phyloP scores from a whole-genome alignment of 2,797 vertebrate genomes.

The Hippoglossus hippoglossus region DNA sequence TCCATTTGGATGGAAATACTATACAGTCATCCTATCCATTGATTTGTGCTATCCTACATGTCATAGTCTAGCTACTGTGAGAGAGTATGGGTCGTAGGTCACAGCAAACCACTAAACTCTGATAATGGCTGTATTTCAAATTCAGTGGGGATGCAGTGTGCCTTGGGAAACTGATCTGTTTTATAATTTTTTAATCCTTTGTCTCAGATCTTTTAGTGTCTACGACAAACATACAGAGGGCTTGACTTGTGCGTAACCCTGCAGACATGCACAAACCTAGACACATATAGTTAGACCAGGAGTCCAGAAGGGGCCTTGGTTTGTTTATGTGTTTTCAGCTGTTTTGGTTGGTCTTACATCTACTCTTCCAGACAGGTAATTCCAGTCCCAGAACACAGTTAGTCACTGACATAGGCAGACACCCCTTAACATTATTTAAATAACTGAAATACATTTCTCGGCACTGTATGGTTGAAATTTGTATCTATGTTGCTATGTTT shows the following conservation, averaged over 20 bases:
- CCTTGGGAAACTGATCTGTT: background rate
- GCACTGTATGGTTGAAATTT: too few relatives aligned
- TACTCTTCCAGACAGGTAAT: slow-evolving; percentile 77
- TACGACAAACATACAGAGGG: background rate
- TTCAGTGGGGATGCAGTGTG: background rate
- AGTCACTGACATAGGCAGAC: slow-evolving; percentile 4
- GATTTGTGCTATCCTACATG: slow-evolving; percentile 50
- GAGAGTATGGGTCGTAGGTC: slow-evolving; percentile 42
- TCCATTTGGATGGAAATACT: slow-evolving; percentile 63
- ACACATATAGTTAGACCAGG: background rate
- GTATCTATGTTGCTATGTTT: background rate
- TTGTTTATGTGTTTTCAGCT: slow-evolving; percentile 43
- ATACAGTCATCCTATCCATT: slow-evolving; percentile 59
- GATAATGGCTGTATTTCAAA: background rate
- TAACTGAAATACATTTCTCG: background rate
- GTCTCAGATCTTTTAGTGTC: background rate
- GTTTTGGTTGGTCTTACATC: slow-evolving; percentile 40
- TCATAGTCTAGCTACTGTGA: slow-evolving; percentile 37
- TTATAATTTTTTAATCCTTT: background rate
- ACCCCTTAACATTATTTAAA: background rate
- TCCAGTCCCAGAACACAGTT: slow-evolving; percentile 68
- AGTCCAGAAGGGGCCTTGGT: slow-evolving; percentile 30
- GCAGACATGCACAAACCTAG: slow-evolving; percentile 8
- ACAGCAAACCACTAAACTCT: slow-evolving; percentile 29
- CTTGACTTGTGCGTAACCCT: background rate